phyloP scores from a whole-genome alignment of 1,140 invertebrate species.

The Zophobas morio region DNA sequence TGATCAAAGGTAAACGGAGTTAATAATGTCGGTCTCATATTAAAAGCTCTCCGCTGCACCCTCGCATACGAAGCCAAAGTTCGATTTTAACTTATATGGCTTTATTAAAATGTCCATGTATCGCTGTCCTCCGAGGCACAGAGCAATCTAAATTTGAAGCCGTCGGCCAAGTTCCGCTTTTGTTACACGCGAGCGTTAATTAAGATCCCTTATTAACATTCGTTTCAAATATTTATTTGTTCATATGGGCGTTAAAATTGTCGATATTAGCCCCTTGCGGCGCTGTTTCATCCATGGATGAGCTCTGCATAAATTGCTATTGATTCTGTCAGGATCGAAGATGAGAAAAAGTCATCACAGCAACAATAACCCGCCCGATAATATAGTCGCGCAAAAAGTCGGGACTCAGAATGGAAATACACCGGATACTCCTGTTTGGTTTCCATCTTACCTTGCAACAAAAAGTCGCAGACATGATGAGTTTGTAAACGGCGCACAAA shows the following conservation, averaged over 20 bases:
- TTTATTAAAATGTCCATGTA: constrained; percentile 44
- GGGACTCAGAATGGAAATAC: not conserved
- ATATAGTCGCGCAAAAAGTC: not conserved
- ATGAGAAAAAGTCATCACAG: constrained; percentile 19
- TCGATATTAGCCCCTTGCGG: constrained; percentile 35
- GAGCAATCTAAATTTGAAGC: constrained; percentile 44
- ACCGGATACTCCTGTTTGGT: too few species aligned
- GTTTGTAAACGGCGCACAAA: too few species aligned
- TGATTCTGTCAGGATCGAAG: constrained; percentile 8
- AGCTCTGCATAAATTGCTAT: constrained; percentile 19
- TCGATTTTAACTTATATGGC: constrained; percentile 45
- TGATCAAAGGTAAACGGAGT: too few species aligned
- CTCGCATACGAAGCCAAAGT: constrained; percentile 6
- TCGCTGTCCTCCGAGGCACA: constrained; percentile 23
- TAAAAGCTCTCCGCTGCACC: not conserved
- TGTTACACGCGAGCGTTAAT: constrained; percentile 42
- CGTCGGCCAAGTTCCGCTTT: constrained; percentile 32
- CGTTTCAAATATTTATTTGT: constrained; percentile 49
- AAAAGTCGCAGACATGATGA: too few species aligned
- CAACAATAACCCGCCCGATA: not conserved
- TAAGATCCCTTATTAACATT: constrained; percentile 45
- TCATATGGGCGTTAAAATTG: constrained; percentile 39
- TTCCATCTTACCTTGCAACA: too few species aligned
- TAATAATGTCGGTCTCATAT: too few species aligned
- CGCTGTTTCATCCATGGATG: constrained; percentile 21